Percentiles rank a stretch among this genome's conserved stretches.
These are phyloP conservation scores for Caretta caretta DNA, from an alignment of 2,113 vertebrate genomes.

Conservation along the genomic window DNA sequence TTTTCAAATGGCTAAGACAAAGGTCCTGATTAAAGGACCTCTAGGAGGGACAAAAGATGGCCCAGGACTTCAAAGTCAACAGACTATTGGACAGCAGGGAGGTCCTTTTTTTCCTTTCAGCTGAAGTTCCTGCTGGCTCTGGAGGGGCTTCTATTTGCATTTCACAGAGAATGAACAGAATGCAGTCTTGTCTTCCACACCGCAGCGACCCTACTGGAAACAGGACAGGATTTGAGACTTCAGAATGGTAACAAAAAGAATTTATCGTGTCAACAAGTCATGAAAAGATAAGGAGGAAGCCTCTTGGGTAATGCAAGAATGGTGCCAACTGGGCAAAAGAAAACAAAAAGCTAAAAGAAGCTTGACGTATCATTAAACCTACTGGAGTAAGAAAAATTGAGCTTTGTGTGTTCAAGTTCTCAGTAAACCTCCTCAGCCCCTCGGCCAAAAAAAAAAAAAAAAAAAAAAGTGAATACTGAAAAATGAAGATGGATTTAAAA, in stretches of 20 bases:
- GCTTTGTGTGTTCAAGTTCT: not conserved
- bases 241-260: conserved; percentile 59
- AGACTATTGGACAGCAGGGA: conserved; percentile 81
- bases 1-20: conserved; percentile 77
- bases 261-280: not conserved
- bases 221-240: conserved; percentile 19
- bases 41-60: conserved; percentile 79
- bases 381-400: not conserved
- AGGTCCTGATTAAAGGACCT: conserved; percentile 85
- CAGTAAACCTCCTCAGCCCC: not conserved
- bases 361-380: not conserved
- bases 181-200: conserved; percentile 76
- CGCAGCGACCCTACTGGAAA: conserved; percentile 53
- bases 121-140: conserved; percentile 70
- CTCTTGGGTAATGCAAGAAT: not conserved
- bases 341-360: not conserved
- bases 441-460: too few species aligned
- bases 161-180: conserved; percentile 81
- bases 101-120: conserved; percentile 72
- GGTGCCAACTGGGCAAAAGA: not conserved
- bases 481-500: not conserved
- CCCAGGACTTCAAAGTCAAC: conserved; percentile 84
- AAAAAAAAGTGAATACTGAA: not conserved
- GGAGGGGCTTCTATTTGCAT: conserved; percentile 83
- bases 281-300: not conserved